Percentiles rank a stretch among this genome's conserved stretches.
phyloP scores from a whole-genome alignment of 2,113 vertebrate species.

The Alexandromys fortis region DNA sequence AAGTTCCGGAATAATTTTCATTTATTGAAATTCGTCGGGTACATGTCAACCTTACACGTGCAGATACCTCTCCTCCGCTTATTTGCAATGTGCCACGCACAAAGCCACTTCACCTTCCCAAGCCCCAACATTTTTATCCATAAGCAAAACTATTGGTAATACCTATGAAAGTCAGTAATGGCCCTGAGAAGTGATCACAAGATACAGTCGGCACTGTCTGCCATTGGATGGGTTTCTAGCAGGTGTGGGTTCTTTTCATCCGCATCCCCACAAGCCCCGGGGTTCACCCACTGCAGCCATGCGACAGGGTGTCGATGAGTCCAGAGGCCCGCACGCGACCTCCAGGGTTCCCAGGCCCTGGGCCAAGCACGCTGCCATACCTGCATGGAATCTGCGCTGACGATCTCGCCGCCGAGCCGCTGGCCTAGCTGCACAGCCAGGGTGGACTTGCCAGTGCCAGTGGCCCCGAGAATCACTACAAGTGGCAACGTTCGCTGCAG shows the following conservation, averaged over 20 bases:
- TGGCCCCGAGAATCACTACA: conserved; percentile 94
- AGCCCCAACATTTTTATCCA: not conserved
- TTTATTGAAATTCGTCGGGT: not conserved
- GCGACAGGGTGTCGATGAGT: not conserved
- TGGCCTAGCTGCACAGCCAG: conserved; percentile 93
- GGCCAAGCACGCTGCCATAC: conserved; percentile 79
- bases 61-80: not conserved
- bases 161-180: not conserved
- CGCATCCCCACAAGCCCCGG: not conserved
- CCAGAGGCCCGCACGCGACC: not conserved
- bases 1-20: not conserved
- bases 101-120: not conserved
- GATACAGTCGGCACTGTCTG: not conserved
- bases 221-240: not conserved
- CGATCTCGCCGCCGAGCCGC: conserved; percentile 91
- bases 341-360: not conserved
- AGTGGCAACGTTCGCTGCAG: conserved; percentile 83
- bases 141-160: not conserved
- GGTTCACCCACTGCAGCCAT: not conserved
- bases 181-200: not conserved
- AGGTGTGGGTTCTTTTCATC: not conserved
- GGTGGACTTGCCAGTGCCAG: conserved; percentile 95
- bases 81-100: not conserved
- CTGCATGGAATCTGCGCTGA: conserved; percentile 98
- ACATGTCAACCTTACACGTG: not conserved